A percentile compares a stretch with the other conserved stretches of the same genome.
These are phyloP conservation scores for Mimas tiliae DNA, from an alignment of 2,888 invertebrate species.

Conservation along the genomic window DNA sequence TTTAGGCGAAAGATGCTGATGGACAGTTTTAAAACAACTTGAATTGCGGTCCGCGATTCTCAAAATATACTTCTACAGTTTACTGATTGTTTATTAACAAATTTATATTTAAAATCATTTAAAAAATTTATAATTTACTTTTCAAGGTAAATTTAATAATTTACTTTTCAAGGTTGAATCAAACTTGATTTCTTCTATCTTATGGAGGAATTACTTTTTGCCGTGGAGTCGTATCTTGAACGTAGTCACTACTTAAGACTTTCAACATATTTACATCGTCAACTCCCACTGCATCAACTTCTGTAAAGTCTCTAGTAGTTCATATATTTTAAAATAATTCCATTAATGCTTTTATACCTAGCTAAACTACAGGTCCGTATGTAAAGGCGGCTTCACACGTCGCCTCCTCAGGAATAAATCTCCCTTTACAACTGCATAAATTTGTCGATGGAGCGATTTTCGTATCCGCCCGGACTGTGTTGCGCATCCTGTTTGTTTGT, in stretches of 20 bases:
- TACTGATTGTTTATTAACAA: too few species aligned
- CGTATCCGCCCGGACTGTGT: constrained; percentile 73
- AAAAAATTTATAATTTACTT: too few species aligned
- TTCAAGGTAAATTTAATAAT: too few species aligned
- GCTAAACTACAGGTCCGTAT: constrained; percentile 38
- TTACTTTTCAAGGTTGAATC: too few species aligned
- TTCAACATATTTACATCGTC: neutral
- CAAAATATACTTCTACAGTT: too few species aligned
- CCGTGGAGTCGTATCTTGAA: too few species aligned
- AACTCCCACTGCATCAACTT: constrained; percentile 6
- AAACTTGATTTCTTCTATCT: too few species aligned
- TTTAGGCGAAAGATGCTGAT: neutral
- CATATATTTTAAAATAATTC: neutral
- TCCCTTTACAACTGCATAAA: constrained; percentile 79
- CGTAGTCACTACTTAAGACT: too few species aligned
- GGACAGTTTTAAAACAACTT: neutral
- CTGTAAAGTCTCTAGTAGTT: too few species aligned
- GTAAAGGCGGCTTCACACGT: constrained; percentile 62
- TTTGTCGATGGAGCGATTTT: constrained; percentile 79
- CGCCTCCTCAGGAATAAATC: constrained; percentile 74
- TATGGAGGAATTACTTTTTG: too few species aligned
- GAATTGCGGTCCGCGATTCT: too few species aligned
- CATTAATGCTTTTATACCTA: constrained; percentile 14
- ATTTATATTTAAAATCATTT: too few species aligned
- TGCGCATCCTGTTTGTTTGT: constrained; percentile 67